A percentile compares a stretch with the other conserved stretches of the same genome.
These are phyloP conservation scores for Moxostoma hubbsi DNA, from an alignment of 2,797 vertebrate species.

Conservation along the genomic window DNA sequence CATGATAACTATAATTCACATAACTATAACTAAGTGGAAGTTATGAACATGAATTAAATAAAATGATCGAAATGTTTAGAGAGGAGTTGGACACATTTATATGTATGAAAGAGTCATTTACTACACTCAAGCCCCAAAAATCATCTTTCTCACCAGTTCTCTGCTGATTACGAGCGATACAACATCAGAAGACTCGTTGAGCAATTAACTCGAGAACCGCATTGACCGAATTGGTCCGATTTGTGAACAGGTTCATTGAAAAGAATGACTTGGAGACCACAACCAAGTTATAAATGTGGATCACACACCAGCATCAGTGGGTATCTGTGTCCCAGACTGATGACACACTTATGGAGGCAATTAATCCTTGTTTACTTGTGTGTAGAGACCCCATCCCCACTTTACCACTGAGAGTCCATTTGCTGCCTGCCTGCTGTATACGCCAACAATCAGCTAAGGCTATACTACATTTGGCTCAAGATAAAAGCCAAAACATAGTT, in stretches of 20 bases:
- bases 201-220: too few species aligned
- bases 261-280: not conserved
- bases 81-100: too few species aligned
- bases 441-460: not conserved
- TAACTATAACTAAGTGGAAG: not conserved
- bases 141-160: too few species aligned
- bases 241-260: too few species aligned
- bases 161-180: too few species aligned
- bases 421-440: conserved; percentile 51
- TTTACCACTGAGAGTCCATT: conserved; percentile 64
- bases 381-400: conserved; percentile 36
- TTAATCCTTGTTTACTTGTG: conserved; percentile 58
- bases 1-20: conserved; percentile 30
- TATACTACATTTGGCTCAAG: conserved; percentile 23
- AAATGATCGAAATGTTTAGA: too few species aligned
- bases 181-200: too few species aligned
- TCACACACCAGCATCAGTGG: conserved; percentile 5
- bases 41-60: not conserved
- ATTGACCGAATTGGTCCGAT: too few species aligned
- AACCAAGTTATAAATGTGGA: not conserved
- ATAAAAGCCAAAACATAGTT: conserved; percentile 15
- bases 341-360: conserved; percentile 67
- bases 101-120: too few species aligned
- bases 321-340: conserved; percentile 63
- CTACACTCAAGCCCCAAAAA: too few species aligned